Conservation (phyloP, 2,797 vertebrate genomes). For the Enteromius viviparus region DNA sequence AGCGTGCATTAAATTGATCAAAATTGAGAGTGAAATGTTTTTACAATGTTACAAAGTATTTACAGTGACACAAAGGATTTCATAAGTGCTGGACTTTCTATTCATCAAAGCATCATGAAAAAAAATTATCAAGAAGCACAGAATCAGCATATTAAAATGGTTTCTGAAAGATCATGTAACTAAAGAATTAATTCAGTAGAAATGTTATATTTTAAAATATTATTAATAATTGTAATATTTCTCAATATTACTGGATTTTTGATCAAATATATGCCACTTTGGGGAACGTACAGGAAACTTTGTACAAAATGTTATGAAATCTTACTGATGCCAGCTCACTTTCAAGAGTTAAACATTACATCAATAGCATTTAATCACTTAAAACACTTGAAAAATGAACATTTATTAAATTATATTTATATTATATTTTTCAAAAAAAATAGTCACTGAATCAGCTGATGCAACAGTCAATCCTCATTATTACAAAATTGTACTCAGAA, state of each 20-base stretch:
- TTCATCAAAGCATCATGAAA: background rate
- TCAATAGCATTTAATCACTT: background rate
- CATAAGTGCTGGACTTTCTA: background rate
- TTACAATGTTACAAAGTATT: background rate
- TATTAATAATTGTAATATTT: background rate
- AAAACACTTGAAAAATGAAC: background rate
- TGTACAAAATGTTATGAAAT: background rate
- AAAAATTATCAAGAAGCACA: background rate
- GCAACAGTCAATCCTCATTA: background rate
- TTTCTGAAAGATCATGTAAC: background rate
- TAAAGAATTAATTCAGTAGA: background rate
- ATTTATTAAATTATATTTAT: background rate
- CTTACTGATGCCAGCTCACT: background rate
- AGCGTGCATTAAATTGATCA: background rate
- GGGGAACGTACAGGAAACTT: background rate
- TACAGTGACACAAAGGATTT: background rate
- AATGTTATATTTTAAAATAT: background rate
- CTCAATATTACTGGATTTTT: background rate
- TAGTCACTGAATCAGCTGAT: background rate
- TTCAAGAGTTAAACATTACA: background rate
- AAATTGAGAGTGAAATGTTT: background rate
- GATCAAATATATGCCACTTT: background rate
- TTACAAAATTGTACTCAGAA: background rate
- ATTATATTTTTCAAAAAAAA: background rate
- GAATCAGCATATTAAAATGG: background rate